These are phyloP conservation scores for Platalea minor DNA, from an alignment of 2,797 vertebrate genomes.

Conservation along the genomic window DNA sequence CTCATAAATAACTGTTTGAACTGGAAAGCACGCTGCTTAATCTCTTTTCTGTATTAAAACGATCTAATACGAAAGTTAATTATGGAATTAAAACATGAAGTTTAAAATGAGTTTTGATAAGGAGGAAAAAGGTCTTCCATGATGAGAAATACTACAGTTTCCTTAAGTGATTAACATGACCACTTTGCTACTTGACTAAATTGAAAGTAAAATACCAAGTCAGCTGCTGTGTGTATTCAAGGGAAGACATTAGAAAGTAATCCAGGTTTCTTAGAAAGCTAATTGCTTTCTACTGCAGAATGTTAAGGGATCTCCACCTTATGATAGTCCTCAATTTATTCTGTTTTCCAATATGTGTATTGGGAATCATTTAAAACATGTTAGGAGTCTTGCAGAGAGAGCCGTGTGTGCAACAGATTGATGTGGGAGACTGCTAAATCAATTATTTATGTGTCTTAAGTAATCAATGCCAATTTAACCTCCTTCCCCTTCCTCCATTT, in stretches of 20 bases:
- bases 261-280: background rate
- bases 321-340: background rate
- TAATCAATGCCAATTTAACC: constrained; percentile 38
- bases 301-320: background rate
- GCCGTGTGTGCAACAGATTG: background rate
- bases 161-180: background rate
- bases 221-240: background rate
- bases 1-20: background rate
- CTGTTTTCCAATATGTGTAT: background rate
- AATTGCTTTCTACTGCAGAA: background rate
- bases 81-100: background rate
- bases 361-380: background rate
- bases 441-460: constrained; percentile 16
- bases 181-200: background rate
- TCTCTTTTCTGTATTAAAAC: background rate
- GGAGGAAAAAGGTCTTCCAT: background rate
- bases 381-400: background rate
- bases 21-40: background rate
- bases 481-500: constrained; percentile 13
- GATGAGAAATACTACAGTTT: background rate
- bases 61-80: background rate
- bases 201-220: background rate
- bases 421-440: constrained; percentile 3
- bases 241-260: background rate
- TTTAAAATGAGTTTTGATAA: background rate